Percentiles rank a stretch among this genome's conserved stretches.
Conservation (phyloP, 2,888 invertebrate species). For the Aporophyla lueneburgensis region DNA sequence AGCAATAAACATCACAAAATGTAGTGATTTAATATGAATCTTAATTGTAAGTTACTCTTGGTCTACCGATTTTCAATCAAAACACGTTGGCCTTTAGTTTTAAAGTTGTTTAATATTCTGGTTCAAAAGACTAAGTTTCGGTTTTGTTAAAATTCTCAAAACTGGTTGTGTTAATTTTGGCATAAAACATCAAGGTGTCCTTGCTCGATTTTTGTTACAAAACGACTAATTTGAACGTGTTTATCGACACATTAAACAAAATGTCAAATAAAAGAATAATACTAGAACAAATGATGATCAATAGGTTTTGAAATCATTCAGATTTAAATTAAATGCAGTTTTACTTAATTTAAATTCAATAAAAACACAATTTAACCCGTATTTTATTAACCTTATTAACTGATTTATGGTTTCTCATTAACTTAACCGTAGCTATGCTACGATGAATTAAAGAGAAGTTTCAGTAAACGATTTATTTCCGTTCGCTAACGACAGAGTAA, state of each 20-base stretch:
- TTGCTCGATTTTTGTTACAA: slow-evolving; percentile 62
- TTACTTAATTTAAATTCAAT: slow-evolving; percentile 7
- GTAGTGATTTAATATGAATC: neutral
- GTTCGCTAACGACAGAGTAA: slow-evolving; percentile 12
- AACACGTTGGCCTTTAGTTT: slow-evolving; percentile 16
- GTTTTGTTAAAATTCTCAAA: slow-evolving; percentile 33
- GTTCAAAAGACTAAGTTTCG: slow-evolving; percentile 33
- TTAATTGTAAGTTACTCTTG: slow-evolving; percentile 12
- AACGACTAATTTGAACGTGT: slow-evolving; percentile 43
- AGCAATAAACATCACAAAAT: slow-evolving; percentile 15
- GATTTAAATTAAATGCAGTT: slow-evolving; percentile 16
- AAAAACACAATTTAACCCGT: neutral
- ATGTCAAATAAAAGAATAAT: slow-evolving; percentile 32
- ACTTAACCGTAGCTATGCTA: slow-evolving; percentile 1
- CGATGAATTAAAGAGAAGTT: slow-evolving; percentile 12
- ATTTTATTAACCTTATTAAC: slow-evolving; percentile 7
- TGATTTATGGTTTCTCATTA: slow-evolving; percentile 26
- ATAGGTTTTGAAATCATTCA: slow-evolving; percentile 19
- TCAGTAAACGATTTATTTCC: slow-evolving; percentile 38
- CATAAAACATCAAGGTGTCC: slow-evolving; percentile 57
- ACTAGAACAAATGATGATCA: neutral
- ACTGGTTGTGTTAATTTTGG: slow-evolving; percentile 61
- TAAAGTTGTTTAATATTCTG: slow-evolving; percentile 10
- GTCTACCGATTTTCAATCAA: slow-evolving; percentile 12
- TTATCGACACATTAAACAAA: slow-evolving; percentile 39